Percentiles rank a stretch among this genome's conserved stretches.
Conservation (phyloP, 1,140 invertebrate species). For the Platyscapa corneri region DNA sequence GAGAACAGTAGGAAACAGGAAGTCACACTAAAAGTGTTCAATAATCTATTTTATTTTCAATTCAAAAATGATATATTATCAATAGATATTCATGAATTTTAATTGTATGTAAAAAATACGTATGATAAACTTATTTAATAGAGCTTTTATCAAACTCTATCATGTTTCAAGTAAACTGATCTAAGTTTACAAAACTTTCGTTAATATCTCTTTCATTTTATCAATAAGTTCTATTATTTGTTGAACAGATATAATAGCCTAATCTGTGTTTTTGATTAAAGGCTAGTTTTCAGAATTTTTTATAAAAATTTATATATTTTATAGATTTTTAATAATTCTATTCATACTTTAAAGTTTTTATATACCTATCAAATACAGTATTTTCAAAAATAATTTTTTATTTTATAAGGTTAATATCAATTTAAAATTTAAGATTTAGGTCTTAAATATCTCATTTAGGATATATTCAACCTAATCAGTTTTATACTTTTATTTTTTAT, state of each 20-base stretch:
- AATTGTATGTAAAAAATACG: slow-evolving; percentile 25
- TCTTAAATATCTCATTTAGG: neutral
- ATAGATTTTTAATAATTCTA: neutral
- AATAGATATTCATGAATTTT: slow-evolving; percentile 5
- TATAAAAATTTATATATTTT: neutral
- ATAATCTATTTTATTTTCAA: slow-evolving; percentile 34
- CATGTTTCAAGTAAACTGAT: neutral
- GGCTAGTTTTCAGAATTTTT: neutral
- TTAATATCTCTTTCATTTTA: neutral
- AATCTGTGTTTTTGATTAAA: neutral
- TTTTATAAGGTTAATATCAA: neutral
- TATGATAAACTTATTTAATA: neutral
- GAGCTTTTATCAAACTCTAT: neutral
- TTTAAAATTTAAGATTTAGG: neutral
- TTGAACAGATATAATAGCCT: neutral
- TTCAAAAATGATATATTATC: slow-evolving; percentile 18
- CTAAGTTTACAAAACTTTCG: neutral
- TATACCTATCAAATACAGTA: neutral
- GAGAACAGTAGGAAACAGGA: slow-evolving; percentile 27
- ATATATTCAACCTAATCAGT: slow-evolving; percentile 3
- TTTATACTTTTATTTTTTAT: neutral
- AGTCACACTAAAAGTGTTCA: slow-evolving; percentile 46
- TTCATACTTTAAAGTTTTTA: neutral
- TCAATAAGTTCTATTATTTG: neutral
- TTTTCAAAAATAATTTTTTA: neutral